These are phyloP conservation scores for Hydropsyche betteni DNA, from an alignment of 2,888 invertebrate species.

Conservation along the genomic window DNA sequence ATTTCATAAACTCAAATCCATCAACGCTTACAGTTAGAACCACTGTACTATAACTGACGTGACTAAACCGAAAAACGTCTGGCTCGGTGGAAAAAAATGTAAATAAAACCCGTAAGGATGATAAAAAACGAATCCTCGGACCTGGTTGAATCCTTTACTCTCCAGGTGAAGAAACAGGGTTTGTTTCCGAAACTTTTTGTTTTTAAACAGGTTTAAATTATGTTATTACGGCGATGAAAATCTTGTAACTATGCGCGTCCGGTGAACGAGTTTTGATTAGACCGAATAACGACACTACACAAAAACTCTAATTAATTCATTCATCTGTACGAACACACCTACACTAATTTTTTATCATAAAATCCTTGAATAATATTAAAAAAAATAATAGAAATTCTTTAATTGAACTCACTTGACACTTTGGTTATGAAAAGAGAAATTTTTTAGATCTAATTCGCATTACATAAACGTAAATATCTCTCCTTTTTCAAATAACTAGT, in stretches of 20 bases:
- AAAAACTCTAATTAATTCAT: neutral
- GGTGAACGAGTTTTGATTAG: conserved; percentile 22
- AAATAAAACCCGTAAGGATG: conserved; percentile 22
- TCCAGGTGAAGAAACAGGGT: conserved; percentile 28
- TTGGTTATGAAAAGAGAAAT: too few species aligned
- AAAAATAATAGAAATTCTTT: too few species aligned
- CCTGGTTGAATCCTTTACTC: neutral
- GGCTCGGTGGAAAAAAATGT: conserved; percentile 17
- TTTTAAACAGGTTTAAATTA: conserved; percentile 27
- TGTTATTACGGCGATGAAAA: conserved; percentile 28
- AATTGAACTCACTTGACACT: too few species aligned
- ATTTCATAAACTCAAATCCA: too few species aligned
- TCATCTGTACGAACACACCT: neutral
- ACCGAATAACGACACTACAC: neutral
- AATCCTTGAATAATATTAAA: too few species aligned
- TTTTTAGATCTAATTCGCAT: too few species aligned
- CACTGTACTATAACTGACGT: conserved; percentile 31
- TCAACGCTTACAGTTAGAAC: neutral
- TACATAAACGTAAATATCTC: too few species aligned
- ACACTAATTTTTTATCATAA: conserved; percentile 5
- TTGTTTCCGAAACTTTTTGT: conserved; percentile 22
- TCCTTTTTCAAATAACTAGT: too few species aligned
- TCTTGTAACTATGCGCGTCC: conserved; percentile 23
- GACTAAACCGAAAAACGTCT: conserved; percentile 33
- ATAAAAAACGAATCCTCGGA: neutral